phyloP scores from a whole-genome alignment of 2,888 invertebrate genomes.

The Phyto melanocephala region DNA sequence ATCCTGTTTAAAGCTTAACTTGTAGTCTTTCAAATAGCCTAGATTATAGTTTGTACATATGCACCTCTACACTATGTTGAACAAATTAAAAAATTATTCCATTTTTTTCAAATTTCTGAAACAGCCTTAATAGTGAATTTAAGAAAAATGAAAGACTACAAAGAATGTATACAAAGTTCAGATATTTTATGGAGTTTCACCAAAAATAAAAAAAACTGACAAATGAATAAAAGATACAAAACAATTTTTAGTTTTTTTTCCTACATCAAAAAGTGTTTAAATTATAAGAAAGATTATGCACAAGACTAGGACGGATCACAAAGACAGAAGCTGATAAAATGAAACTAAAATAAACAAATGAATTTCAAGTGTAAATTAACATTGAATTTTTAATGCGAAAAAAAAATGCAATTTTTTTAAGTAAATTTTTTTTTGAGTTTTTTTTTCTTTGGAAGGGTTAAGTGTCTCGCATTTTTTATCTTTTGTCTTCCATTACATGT shows the following conservation, averaged over 20 bases:
- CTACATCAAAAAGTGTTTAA: neutral
- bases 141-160: constrained; percentile 25
- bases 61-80: too few relatives aligned
- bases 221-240: constrained; percentile 51
- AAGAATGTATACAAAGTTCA: neutral
- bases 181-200: neutral
- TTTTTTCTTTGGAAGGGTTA: constrained; percentile 20
- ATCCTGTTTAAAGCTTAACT: too few relatives aligned
- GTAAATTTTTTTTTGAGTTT: constrained; percentile 3
- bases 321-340: neutral
- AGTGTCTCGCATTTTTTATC: constrained; percentile 34
- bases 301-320: neutral
- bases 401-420: constrained; percentile 23
- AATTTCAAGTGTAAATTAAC: constrained; percentile 66
- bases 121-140: constrained; percentile 21
- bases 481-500: too few relatives aligned
- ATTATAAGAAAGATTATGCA: too few relatives aligned
- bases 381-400: constrained; percentile 62
- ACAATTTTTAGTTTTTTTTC: constrained; percentile 22
- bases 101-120: neutral
- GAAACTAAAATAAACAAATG: neutral
- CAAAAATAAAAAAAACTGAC: neutral
- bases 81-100: too few relatives aligned
- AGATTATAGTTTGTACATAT: too few relatives aligned
- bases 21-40: too few relatives aligned